Percentiles rank a stretch among this genome's conserved stretches.
phyloP scores from a whole-genome alignment of 2,888 invertebrate species.

The Parapristionchus giblindavisi region DNA sequence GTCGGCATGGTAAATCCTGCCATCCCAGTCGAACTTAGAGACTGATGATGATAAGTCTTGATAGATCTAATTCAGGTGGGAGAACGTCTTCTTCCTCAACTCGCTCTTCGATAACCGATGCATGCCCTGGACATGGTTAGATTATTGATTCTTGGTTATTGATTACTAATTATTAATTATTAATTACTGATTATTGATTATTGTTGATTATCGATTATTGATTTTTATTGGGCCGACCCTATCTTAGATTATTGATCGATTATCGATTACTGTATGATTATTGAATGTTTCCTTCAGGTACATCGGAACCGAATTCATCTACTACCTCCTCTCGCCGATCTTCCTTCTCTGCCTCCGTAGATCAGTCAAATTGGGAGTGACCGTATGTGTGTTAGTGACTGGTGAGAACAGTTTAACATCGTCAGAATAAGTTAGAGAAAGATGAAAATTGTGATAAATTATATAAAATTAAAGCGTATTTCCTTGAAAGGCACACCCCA shows the following conservation, averaged over 20 bases:
- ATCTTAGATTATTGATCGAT: background rate
- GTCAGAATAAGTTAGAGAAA: no score
- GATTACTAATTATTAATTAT: background rate
- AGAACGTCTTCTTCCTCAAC: conserved; percentile 61
- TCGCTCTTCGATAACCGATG: conserved; percentile 64
- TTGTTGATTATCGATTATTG: background rate
- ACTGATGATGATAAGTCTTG: no score
- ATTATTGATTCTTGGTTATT: background rate
- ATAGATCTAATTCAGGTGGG: conserved; percentile 42
- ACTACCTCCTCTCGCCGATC: conserved; percentile 67
- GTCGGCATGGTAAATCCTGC: no score
- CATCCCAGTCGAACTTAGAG: no score
- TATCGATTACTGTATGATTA: background rate
- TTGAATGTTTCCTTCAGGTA: conserved; percentile 48
- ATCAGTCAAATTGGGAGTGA: conserved; percentile 56
- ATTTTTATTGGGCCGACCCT: background rate
- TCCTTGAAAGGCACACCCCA: no score
- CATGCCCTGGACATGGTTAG: conserved; percentile 69
- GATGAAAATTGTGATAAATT: no score
- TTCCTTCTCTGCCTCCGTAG: conserved; percentile 64
- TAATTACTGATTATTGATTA: background rate
- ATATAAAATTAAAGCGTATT: no score
- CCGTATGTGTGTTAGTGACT: conserved; percentile 40
- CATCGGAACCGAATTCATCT: conserved; percentile 69
- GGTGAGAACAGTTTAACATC: no score